Conservation (phyloP, 2,888 invertebrate species). For the Tachina grossa region DNA sequence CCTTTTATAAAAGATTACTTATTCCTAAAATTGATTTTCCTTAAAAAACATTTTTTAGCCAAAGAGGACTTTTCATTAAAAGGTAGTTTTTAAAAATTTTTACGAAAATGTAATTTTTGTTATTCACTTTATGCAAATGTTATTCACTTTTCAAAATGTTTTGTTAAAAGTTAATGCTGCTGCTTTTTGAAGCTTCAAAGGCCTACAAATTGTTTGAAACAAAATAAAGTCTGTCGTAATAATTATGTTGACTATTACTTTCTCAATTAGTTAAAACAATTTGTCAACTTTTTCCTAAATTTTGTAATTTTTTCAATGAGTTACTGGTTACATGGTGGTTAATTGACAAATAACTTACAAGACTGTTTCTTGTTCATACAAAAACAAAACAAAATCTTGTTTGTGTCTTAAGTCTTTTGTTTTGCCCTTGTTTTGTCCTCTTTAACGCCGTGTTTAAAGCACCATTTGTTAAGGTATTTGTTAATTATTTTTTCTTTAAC, state of each 20-base stretch:
- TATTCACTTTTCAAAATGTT: not conserved
- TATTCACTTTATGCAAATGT: too few species aligned
- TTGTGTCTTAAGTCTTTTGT: conserved; percentile 18
- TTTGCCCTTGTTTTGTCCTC: not conserved
- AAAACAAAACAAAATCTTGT: not conserved
- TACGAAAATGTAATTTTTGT: too few species aligned
- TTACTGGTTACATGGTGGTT: not conserved
- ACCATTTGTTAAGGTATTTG: not conserved
- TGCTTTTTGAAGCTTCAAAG: not conserved
- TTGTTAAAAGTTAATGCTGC: not conserved
- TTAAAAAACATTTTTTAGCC: too few species aligned
- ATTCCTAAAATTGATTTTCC: too few species aligned
- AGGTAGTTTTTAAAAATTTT: too few species aligned
- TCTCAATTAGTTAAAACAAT: not conserved
- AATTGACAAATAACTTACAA: not conserved
- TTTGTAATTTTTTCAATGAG: too few species aligned
- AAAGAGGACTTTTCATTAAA: too few species aligned
- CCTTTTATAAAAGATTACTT: too few species aligned
- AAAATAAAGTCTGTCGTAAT: not conserved
- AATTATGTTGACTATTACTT: not conserved
- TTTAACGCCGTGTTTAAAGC: not conserved
- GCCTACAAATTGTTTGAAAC: too few species aligned
- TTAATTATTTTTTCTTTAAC: not conserved
- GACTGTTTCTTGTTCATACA: not conserved
- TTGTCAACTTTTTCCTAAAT: not conserved